Evolutionary conservation across 2,888 invertebrate species (phyloP).

Genomic region (Boloria euphrosyne): DNA sequence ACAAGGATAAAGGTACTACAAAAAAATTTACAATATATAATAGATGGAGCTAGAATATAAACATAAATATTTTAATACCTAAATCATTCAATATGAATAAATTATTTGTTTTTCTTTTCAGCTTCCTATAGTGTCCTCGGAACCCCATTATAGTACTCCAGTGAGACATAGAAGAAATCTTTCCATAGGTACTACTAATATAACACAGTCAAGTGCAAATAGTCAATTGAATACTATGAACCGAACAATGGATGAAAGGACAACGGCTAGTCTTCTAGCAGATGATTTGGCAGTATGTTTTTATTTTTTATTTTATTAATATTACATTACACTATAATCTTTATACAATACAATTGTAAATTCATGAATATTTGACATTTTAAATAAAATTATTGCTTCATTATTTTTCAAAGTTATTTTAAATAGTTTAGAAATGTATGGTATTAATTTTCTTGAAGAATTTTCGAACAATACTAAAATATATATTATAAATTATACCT

Average conservation of each 20-base stretch:
- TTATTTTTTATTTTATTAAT: constrained; percentile 48
- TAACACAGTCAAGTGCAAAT: constrained; percentile 61
- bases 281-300: constrained; percentile 82
- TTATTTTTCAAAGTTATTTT: too few relatives aligned
- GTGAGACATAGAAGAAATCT: constrained; percentile 74
- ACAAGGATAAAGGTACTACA: constrained; percentile 30
- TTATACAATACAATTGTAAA: too few relatives aligned
- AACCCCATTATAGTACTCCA: constrained; percentile 79
- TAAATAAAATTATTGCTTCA: too few relatives aligned
- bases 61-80: constrained; percentile 3
- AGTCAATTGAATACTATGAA: constrained; percentile 74
- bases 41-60: constrained; percentile 18
- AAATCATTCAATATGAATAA: neutral
- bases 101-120: constrained; percentile 35
- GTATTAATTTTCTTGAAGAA: too few relatives aligned
- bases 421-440: too few relatives aligned
- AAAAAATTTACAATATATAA: constrained; percentile 11
- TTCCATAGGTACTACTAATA: constrained; percentile 75
- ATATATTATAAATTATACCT: too few relatives aligned
- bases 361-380: too few relatives aligned
- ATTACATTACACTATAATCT: neutral
- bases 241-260: constrained; percentile 83
- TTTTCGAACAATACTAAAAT: too few relatives aligned
- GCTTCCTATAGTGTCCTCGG: constrained; percentile 62
- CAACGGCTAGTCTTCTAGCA: constrained; percentile 80